Conservation (phyloP, 2,113 vertebrate genomes). For the Illadopsis cleaveri region DNA sequence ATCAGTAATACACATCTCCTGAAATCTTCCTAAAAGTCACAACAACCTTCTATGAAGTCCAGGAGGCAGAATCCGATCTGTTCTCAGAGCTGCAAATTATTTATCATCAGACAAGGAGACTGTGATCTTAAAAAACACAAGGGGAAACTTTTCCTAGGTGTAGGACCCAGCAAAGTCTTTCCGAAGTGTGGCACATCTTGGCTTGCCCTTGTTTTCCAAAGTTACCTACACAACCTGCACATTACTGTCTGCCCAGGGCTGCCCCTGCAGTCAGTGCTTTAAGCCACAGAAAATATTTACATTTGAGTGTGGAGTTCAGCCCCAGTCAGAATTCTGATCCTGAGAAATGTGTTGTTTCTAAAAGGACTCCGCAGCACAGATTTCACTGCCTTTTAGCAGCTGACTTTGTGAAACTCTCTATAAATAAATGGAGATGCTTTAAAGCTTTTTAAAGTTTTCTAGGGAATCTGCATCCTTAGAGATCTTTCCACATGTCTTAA, state of each 20-base stretch:
- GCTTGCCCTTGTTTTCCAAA: background rate
- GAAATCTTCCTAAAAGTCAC: background rate
- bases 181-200: accelerated
- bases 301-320: background rate
- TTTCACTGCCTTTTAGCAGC: background rate
- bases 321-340: background rate
- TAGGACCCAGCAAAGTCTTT: background rate
- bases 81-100: background rate
- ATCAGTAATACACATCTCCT: background rate
- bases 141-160: background rate
- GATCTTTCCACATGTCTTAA: background rate
- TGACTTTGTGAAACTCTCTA: background rate
- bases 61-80: background rate
- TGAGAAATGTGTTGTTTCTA: background rate
- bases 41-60: background rate
- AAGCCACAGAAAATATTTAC: background rate
- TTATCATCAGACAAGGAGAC: background rate
- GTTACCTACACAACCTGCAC: background rate
- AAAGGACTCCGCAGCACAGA: background rate
- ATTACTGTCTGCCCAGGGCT: background rate
- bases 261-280: background rate
- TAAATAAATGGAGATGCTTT: background rate
- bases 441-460: background rate
- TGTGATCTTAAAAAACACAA: background rate
- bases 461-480: background rate